Conservation (phyloP, 1,140 invertebrate genomes). For the Cyrtorhinus lividipennis region DNA sequence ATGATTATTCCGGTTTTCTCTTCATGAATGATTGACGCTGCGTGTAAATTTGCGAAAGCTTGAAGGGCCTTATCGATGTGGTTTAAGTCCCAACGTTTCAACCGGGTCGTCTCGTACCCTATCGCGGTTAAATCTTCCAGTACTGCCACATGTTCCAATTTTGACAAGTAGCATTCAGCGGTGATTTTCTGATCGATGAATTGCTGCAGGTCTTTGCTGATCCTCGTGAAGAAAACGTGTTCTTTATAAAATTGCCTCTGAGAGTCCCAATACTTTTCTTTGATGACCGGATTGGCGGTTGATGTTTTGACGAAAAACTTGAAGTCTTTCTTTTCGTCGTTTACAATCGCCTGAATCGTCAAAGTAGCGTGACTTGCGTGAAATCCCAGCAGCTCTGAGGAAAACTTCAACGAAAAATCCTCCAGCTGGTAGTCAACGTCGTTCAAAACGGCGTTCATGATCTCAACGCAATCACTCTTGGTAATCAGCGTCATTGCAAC, state of each 20-base stretch:
- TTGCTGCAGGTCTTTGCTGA: constrained; percentile 6
- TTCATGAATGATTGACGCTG: background rate
- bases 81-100: background rate
- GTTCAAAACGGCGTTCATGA: background rate
- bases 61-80: constrained; percentile 11
- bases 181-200: constrained; percentile 1
- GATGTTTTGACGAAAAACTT: constrained; percentile 14
- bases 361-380: constrained; percentile 12
- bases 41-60: constrained; percentile 15
- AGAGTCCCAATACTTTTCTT: background rate
- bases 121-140: background rate
- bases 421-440: background rate
- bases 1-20: background rate
- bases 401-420: background rate
- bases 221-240: constrained; percentile 7
- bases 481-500: background rate
- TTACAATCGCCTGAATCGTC: background rate
- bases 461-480: constrained; percentile 8
- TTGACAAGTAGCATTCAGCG: constrained; percentile 13
- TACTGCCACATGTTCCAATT: constrained; percentile 7
- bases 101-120: background rate
- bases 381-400: constrained; percentile 12
- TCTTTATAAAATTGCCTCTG: constrained; percentile 8
- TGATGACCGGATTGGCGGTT: background rate
- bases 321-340: background rate